Evolutionary conservation across 1,140 invertebrate species (phyloP), one percentile per base, ranked within the genome.

Genomic region (Bombus pyrosoma): DNA sequence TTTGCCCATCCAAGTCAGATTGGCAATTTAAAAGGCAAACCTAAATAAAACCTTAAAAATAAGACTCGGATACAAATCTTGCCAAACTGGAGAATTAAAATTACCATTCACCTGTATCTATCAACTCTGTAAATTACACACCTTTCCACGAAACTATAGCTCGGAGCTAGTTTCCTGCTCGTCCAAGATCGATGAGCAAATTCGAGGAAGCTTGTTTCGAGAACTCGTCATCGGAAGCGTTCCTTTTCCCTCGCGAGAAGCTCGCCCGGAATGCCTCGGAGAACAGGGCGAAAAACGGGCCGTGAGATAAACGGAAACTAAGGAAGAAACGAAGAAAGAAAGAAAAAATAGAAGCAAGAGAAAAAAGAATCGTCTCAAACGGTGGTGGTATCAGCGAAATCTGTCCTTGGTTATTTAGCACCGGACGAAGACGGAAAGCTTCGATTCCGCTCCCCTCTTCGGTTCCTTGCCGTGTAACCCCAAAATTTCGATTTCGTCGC

Each of bases 401-500:
- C 83, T 80, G 83, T 84, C 83, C 66, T n/a, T 32, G 39, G 68
- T 89, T 78, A 75, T 80, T 89, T 75, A 77, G 62, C 87, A 39
- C 73, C 80, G 83, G 69, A 80, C 80, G 73, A 86, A 79, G 84
- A 75, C 84, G 84, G 59, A 83, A 82, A 32, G 83, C 75, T 64
- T 64, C 59, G 37, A 79, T 83, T 47, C 43, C 25, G 12, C 13
- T 39, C 2, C 59, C 22, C 5, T 28, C 37, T 32, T 59, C 43
- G 43, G 64, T 25, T 73, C 69, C 47, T 92, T 1, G 25, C 13
- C 69, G 69, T 72, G 93, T 94, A 94, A 94, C 91, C 92, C 93
- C 91, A 93, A 95, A 95, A 95, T 95, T 95, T 95, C 95, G 94
- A 94, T 94, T 95, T 94, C 93, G 94, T 92, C 92, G 92, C 87